phyloP scores from a whole-genome alignment of 2,797 vertebrate species.

The Threskiornis aethiopicus region DNA sequence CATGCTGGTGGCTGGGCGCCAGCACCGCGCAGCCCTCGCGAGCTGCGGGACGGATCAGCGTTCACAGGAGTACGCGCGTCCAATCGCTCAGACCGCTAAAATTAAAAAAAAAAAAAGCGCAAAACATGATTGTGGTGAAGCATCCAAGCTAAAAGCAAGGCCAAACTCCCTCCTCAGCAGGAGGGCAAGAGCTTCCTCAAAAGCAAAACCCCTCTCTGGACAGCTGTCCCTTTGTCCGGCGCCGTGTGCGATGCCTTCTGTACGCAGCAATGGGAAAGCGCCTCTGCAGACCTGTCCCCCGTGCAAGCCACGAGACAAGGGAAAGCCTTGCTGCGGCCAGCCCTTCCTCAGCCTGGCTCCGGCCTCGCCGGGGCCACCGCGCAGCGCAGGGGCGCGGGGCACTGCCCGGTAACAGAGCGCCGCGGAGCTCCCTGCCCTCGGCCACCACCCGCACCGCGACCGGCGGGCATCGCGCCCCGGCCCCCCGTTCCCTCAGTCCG shows the following conservation, averaged over 20 bases:
- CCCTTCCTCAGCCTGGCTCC: neutral
- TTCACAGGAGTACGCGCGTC: accelerated
- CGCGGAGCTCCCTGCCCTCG: neutral
- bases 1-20: neutral
- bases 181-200: neutral
- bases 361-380: neutral
- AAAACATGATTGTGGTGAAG: neutral
- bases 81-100: neutral
- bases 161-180: neutral
- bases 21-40: accelerated
- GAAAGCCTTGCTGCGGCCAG: neutral
- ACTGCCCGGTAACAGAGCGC: neutral
- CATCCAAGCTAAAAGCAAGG: neutral
- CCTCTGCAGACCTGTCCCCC: neutral
- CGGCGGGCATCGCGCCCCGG: accelerated
- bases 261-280: accelerated
- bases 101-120: neutral
- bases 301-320: accelerated
- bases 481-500: accelerated
- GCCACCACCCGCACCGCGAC: neutral
- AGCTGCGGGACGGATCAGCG: accelerated
- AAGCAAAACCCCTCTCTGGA: neutral
- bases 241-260: accelerated
- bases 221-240: neutral
- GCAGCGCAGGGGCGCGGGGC: neutral